Percentiles rank a stretch among this genome's conserved stretches.
Evolutionary conservation across 2,113 vertebrate genomes (phyloP).

Genomic region (Prionailurus viverrinus): DNA sequence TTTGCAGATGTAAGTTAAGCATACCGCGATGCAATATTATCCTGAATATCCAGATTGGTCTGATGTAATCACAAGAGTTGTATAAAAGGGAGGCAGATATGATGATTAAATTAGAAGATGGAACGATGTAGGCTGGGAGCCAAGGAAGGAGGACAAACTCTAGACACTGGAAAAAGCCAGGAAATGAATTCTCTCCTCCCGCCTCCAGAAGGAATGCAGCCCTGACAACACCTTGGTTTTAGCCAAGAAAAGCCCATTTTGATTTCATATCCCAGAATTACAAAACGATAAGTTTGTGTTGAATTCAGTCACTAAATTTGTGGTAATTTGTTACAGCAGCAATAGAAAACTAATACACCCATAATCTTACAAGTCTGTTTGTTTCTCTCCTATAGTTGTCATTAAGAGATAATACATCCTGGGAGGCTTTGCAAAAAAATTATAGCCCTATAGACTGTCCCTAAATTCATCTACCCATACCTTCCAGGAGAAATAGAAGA

Average conservation of each 20-base stretch:
- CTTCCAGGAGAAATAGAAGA: constrained; percentile 41
- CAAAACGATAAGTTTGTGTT: neutral
- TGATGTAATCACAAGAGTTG: neutral
- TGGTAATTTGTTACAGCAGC: neutral
- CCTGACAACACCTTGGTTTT: neutral
- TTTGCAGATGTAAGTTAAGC: neutral
- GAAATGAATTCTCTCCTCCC: neutral
- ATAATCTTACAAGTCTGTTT: neutral
- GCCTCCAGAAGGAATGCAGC: neutral
- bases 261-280: neutral
- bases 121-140: neutral
- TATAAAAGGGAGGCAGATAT: neutral
- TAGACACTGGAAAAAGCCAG: neutral
- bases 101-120: neutral
- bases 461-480: neutral
- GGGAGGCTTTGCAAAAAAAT: neutral
- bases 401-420: neutral
- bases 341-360: neutral
- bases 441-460: neutral
- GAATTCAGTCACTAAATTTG: neutral
- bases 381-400: neutral
- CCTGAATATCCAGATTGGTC: neutral
- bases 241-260: neutral
- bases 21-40: neutral
- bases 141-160: neutral